These are phyloP conservation scores for Agrochola lychnidis DNA, from an alignment of 2,888 invertebrate species.

Conservation along the genomic window DNA sequence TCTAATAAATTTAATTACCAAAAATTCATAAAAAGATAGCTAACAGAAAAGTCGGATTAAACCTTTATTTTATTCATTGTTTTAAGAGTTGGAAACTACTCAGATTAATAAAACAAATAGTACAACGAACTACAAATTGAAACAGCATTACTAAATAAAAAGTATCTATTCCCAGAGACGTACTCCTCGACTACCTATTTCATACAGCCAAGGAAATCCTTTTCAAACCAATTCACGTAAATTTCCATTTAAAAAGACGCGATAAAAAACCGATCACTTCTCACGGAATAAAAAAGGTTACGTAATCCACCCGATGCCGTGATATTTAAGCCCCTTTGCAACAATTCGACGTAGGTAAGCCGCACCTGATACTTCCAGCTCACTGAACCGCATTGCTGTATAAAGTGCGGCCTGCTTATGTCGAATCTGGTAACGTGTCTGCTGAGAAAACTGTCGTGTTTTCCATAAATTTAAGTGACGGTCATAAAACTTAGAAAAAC, in stretches of 20 bases:
- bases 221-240: slow-evolving; percentile 37
- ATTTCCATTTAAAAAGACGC: slow-evolving; percentile 56
- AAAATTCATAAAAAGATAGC: not conserved
- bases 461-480: slow-evolving; percentile 20
- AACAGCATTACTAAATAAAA: slow-evolving; percentile 33
- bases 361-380: slow-evolving; percentile 61
- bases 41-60: not conserved
- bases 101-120: slow-evolving; percentile 20
- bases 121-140: slow-evolving; percentile 43
- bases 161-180: not conserved
- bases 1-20: not conserved
- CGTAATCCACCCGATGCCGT: slow-evolving; percentile 39
- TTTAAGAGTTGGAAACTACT: not conserved
- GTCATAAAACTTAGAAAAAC: slow-evolving; percentile 30
- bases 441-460: slow-evolving; percentile 29
- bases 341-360: slow-evolving; percentile 62
- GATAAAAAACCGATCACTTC: slow-evolving; percentile 47
- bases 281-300: slow-evolving; percentile 55
- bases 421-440: slow-evolving; percentile 37
- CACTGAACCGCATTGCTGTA: slow-evolving; percentile 56
- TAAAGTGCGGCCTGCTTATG: slow-evolving; percentile 53
- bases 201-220: slow-evolving; percentile 17
- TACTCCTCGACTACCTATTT: not conserved
- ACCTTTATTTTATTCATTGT: not conserved
- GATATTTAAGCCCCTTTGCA: slow-evolving; percentile 57